A percentile compares a stretch with the other conserved stretches of the same genome.
These are phyloP conservation scores for Vulpes lagopus DNA, from an alignment of 2,113 vertebrate genomes.

Conservation along the genomic window DNA sequence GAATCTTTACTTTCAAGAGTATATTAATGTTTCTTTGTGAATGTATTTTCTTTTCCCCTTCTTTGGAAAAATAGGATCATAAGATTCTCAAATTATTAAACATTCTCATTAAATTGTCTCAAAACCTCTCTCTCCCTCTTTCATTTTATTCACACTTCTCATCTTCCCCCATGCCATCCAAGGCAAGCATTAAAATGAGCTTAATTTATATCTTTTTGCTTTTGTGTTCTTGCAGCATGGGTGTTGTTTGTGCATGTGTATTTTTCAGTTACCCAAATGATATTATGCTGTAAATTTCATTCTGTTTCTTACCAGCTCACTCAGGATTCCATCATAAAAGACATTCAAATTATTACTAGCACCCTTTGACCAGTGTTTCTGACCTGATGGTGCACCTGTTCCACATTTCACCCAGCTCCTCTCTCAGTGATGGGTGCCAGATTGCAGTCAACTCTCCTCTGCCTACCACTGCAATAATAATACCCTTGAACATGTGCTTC, in stretches of 20 bases:
- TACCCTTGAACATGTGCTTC: neutral
- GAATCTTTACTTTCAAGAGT: neutral
- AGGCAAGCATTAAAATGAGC: neutral
- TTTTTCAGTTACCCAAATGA: neutral
- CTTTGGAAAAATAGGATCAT: neutral
- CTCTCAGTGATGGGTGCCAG: neutral
- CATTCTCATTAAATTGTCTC: neutral
- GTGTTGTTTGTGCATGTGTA: neutral
- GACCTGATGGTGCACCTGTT: rapidly evolving
- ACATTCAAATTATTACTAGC: too few relatives aligned
- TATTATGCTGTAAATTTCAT: neutral
- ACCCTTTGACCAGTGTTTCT: neutral
- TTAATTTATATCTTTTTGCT: neutral
- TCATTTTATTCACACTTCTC: neutral
- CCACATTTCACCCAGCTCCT: neutral
- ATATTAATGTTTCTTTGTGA: neutral
- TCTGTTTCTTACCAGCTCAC: neutral
- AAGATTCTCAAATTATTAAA: neutral
- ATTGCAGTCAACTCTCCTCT: neutral
- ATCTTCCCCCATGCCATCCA: neutral
- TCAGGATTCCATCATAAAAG: neutral
- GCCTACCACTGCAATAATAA: neutral
- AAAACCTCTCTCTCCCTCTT: neutral
- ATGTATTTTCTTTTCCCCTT: neutral
- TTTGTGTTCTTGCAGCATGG: neutral